These are phyloP conservation scores for Porites evermanni DNA, from an alignment of 92 coral and sea anemone genomes.

Conservation along the genomic window DNA sequence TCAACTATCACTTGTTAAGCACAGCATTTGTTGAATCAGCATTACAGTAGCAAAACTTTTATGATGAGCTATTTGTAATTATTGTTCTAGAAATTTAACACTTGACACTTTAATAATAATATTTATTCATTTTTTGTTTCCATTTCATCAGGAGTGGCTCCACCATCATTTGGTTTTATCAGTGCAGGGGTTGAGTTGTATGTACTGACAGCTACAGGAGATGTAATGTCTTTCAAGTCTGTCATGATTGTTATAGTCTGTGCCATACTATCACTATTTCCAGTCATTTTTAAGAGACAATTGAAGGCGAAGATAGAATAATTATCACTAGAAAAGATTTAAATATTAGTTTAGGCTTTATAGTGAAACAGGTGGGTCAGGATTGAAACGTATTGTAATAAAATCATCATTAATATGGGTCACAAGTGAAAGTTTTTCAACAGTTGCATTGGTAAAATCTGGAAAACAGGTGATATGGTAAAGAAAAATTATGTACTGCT, in stretches of 20 bases:
- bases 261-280: conserved; percentile 86
- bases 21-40: no score
- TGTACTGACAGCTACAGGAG: conserved; percentile 96
- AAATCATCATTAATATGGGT: neutral
- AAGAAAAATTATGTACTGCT: no score
- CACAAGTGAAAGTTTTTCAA: no score
- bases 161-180: conserved; percentile 98
- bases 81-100: no score
- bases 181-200: conserved; percentile 98
- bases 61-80: no score
- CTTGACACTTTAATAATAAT: no score
- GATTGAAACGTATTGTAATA: neutral
- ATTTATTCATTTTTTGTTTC: no score
- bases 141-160: conserved; percentile 83
- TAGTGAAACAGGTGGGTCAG: no score
- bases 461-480: no score
- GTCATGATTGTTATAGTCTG: conserved; percentile 86
- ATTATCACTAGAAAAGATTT: neutral
- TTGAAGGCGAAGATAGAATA: conserved; percentile 84
- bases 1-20: no score
- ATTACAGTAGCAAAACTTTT: no score
- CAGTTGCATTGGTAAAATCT: no score
- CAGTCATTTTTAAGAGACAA: conserved; percentile 90
- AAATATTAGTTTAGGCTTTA: neutral
- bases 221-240: conserved; percentile 92